These are phyloP conservation scores for Nothobranchius kuhntae DNA, from an alignment of 2,113 vertebrate species.

Conservation along the genomic window DNA sequence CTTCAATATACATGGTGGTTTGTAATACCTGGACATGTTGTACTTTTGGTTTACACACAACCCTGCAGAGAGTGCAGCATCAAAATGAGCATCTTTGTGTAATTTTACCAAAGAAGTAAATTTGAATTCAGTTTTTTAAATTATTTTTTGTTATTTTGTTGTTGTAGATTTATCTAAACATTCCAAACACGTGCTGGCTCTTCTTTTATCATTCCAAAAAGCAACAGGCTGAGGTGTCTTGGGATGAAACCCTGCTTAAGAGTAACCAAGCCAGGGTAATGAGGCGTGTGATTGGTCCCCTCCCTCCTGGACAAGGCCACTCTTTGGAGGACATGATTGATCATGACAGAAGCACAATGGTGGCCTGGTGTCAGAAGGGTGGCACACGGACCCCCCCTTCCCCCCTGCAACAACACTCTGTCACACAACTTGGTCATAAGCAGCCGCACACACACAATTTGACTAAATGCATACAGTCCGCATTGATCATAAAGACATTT, in stretches of 20 bases:
- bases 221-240: constrained; percentile 77
- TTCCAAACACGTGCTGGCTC: constrained; percentile 20
- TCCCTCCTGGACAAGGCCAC: constrained; percentile 77
- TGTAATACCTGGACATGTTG: not conserved
- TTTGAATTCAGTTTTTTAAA: too few relatives aligned
- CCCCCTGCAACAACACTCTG: constrained; percentile 22
- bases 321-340: constrained; percentile 80
- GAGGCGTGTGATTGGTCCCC: constrained; percentile 83
- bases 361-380: constrained; percentile 74
- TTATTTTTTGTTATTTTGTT: not conserved
- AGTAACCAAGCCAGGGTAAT: constrained; percentile 84
- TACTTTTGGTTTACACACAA: not conserved
- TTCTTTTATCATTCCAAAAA: constrained; percentile 50
- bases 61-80: too few relatives aligned
- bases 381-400: constrained; percentile 54
- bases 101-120: too few relatives aligned
- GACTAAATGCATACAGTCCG: not conserved
- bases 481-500: not conserved
- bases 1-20: constrained; percentile 12
- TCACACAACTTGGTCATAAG: constrained; percentile 44
- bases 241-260: constrained; percentile 59
- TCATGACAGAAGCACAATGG: constrained; percentile 82
- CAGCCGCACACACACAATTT: constrained; percentile 23
- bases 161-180: not conserved
- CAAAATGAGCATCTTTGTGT: too few relatives aligned